Evolutionary conservation across 2,797 vertebrate species (phyloP).

Genomic region (Acanthopagrus latus): DNA sequence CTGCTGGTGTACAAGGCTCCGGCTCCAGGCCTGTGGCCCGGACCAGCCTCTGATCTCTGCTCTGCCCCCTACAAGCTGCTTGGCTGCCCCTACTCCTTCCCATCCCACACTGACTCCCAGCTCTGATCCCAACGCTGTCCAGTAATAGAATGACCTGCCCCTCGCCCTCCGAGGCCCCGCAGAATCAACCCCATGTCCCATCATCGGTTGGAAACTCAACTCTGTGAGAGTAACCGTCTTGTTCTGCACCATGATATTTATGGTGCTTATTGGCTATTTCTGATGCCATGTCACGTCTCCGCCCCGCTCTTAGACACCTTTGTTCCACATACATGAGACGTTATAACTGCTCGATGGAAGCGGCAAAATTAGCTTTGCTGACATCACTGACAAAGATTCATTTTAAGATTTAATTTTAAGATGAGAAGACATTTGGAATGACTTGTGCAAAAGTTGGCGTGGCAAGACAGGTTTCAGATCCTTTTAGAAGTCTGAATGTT

Average conservation of each 20-base stretch:
- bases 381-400: background rate
- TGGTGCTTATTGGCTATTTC: background rate
- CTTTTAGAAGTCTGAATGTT: slow-evolving; percentile 2
- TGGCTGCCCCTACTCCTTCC: background rate
- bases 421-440: background rate
- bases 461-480: background rate
- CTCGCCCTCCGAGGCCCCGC: background rate
- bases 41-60: slow-evolving; percentile 32
- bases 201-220: background rate
- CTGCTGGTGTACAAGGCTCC: slow-evolving; percentile 7
- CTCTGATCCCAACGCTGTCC: slow-evolving; percentile 12
- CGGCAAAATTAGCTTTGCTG: no score
- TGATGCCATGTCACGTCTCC: background rate
- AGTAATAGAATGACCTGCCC: slow-evolving; percentile 40
- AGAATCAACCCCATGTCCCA: background rate
- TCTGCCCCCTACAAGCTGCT: slow-evolving; percentile 45
- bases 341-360: background rate
- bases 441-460: background rate
- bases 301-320: background rate
- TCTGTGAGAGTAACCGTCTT: background rate
- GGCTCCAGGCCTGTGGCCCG: slow-evolving; percentile 13
- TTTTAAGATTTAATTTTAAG: no score
- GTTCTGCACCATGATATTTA: background rate
- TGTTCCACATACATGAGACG: background rate
- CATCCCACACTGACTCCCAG: background rate